Conservation (phyloP, 1,140 invertebrate species). For the Dryas iulia region DNA sequence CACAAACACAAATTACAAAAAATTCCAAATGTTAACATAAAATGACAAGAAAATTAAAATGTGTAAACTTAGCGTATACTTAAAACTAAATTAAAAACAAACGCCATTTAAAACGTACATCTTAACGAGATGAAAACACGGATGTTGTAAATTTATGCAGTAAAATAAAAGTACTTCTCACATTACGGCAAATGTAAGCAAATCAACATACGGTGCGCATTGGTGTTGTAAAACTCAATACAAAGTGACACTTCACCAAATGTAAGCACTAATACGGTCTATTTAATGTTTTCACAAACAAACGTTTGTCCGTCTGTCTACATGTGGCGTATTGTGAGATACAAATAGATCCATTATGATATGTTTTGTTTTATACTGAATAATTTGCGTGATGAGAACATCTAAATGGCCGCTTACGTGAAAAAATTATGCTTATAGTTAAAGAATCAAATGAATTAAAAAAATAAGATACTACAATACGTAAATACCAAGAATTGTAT, state of each 20-base stretch:
- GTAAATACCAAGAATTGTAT: constrained; percentile 81
- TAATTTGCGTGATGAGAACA: constrained; percentile 70
- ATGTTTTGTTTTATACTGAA: constrained; percentile 76
- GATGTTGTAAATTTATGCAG: constrained; percentile 59
- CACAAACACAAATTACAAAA: constrained; percentile 66
- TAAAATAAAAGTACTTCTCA: constrained; percentile 46
- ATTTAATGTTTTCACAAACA: constrained; percentile 16
- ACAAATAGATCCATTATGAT: constrained; percentile 67
- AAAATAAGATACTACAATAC: constrained; percentile 79
- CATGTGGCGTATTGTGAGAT: constrained; percentile 45
- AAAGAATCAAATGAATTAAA: constrained; percentile 75
- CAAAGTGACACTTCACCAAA: too few relatives aligned
- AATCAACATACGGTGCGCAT: constrained; percentile 31
- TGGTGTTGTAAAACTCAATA: too few relatives aligned
- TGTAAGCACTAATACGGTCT: too few relatives aligned
- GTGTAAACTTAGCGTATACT: constrained; percentile 71
- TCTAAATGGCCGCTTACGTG: constrained; percentile 68
- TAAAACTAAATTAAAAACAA: constrained; percentile 76
- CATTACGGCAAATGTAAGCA: constrained; percentile 48
- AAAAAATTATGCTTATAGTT: constrained; percentile 79
- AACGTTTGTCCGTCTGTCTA: constrained; percentile 30
- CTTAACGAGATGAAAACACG: constrained; percentile 55
- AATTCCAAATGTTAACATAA: constrained; percentile 67
- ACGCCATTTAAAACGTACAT: constrained; percentile 68
- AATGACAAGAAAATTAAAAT: constrained; percentile 71